Evolutionary conservation across 2,797 vertebrate species (phyloP).

Genomic region (Sandelia bainsii): DNA sequence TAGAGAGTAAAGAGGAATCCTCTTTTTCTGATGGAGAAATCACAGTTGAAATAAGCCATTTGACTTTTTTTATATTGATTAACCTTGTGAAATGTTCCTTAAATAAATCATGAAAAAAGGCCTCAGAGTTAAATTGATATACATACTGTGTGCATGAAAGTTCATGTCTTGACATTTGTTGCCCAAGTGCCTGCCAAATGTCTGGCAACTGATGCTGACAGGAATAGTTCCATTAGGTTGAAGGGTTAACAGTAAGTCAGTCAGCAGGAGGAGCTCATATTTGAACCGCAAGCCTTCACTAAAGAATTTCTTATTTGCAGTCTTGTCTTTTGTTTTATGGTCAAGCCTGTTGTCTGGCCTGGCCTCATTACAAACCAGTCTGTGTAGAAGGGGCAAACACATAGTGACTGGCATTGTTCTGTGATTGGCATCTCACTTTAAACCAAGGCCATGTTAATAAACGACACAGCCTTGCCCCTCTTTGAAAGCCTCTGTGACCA

Average conservation of each 20-base stretch:
- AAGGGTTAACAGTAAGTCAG: slow-evolving; percentile 16
- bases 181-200: background rate
- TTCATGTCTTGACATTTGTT: background rate
- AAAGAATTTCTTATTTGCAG: slow-evolving; percentile 30
- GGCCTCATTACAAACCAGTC: slow-evolving; percentile 78
- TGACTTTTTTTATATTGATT: no score
- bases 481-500: slow-evolving; percentile 58
- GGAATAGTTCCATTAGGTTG: slow-evolving; percentile 10
- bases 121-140: no score
- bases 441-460: slow-evolving; percentile 54
- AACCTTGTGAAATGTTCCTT: no score
- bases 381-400: slow-evolving; percentile 73
- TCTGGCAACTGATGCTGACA: slow-evolving; percentile 5
- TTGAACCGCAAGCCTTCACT: slow-evolving; percentile 27
- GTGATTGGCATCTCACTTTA: slow-evolving; percentile 76
- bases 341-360: slow-evolving; percentile 30
- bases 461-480: slow-evolving; percentile 28
- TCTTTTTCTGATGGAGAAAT: no score
- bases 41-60: no score
- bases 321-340: slow-evolving; percentile 39
- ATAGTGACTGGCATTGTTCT: slow-evolving; percentile 84
- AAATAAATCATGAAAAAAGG: no score
- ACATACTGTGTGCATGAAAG: background rate
- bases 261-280: slow-evolving; percentile 13
- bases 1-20: no score